A percentile compares a stretch with the other conserved stretches of the same genome.
These are phyloP conservation scores for Drosophila azteca DNA, from an alignment of 1,140 invertebrate genomes.

Conservation along the genomic window DNA sequence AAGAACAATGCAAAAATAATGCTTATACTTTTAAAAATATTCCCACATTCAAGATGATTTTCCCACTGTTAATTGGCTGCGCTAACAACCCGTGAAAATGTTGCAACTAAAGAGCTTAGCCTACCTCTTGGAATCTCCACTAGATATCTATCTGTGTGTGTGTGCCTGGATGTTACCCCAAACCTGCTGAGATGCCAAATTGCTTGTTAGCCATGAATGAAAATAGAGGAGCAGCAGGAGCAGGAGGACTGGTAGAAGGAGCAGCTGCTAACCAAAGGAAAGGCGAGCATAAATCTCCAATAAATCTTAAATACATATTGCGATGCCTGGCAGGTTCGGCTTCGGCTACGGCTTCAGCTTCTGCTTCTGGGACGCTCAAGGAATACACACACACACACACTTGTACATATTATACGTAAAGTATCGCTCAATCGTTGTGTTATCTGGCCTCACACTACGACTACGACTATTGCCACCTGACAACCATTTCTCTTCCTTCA, in stretches of 20 bases:
- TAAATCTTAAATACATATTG: slow-evolving; percentile 73
- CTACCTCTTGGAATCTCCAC: neutral
- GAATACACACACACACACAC: slow-evolving; percentile 35
- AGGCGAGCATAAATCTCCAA: slow-evolving; percentile 72
- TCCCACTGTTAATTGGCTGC: neutral
- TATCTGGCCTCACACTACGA: slow-evolving; percentile 4
- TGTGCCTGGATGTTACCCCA: slow-evolving; percentile 7
- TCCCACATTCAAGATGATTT: neutral
- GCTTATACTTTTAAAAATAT: neutral
- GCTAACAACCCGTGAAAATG: neutral
- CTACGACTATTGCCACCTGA: slow-evolving; percentile 13
- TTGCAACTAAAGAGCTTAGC: slow-evolving; percentile 23
- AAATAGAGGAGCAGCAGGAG: slow-evolving; percentile 31
- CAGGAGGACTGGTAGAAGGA: slow-evolving; percentile 1
- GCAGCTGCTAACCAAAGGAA: slow-evolving; percentile 44
- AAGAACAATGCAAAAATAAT: neutral
- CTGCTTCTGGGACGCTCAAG: slow-evolving; percentile 32
- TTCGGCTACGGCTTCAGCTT: neutral
- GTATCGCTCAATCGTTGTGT: slow-evolving; percentile 68
- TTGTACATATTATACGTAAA: slow-evolving; percentile 59
- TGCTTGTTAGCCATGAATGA: slow-evolving; percentile 57
- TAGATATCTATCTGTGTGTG: slow-evolving; percentile 9
- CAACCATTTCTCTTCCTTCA: slow-evolving; percentile 35
- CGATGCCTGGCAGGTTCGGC: slow-evolving; percentile 52
- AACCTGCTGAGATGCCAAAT: slow-evolving; percentile 25